Base-by-base conservation (phyloP, 2,888 invertebrate genomes). In the Ditylenchus weischeri region DNA sequence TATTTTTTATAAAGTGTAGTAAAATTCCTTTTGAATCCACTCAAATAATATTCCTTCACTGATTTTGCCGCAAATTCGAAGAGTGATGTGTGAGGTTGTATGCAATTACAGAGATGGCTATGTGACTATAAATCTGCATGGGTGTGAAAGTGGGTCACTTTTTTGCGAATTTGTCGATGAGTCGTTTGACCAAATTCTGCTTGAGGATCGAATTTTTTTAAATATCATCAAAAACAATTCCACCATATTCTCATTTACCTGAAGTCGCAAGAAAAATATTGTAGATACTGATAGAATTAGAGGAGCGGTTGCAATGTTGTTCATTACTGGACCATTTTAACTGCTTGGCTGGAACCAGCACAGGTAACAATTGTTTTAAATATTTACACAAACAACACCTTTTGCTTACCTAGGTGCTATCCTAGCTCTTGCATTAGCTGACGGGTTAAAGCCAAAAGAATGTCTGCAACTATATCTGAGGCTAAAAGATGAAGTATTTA, bases 391-490 rank as follows among this genome's bases (percentile, higher is more conserved):
- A 29, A 29, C 5, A 2, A 29, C 29, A 29, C 5, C n/a, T 29
- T 29, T 29, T 29, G 5, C 29, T 29, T 29, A 29, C 5, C 2
- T 29, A 43, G 43, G 59, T 0, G 94, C 93, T 0, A 93, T 96
- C 68, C 84, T 95, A 48, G 91, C 93, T 0, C 84, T 95, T 23
- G 92, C 90, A 0, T 84, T 95, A 21, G 90, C 91, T 0, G 87
- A 89, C 83, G 85, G 84, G 58, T 81, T 82, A 60, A 72, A 82
- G 2, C 68, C 84, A 35, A 87, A 89, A 18, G 92, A 94, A 78
- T 90, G 91, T 77, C 90, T 92, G 83, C 89, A 90, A 64, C 85
- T 96, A n/a, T 98, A 96, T 85, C 90, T 98, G 79, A 88, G 91
- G 61, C 88, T 98, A 86, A 96, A 96, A 84, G 92, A 95, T 76